Evolutionary conservation across 1,140 invertebrate genomes (phyloP).

Genomic region (Tribolium madens): DNA sequence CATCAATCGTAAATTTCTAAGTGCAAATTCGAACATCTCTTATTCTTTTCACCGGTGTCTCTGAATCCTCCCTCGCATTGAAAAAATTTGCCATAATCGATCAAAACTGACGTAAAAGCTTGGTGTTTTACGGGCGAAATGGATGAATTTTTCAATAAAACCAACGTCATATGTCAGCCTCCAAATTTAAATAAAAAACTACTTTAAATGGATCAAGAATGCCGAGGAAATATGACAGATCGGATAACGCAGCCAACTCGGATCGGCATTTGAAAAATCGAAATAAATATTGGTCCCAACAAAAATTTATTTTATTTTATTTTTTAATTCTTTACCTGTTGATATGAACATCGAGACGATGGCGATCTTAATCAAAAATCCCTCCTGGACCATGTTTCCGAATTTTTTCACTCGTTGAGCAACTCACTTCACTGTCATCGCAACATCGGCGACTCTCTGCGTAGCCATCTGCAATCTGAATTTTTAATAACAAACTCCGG

Average conservation of each 20-base stretch:
- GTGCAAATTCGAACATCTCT: neutral
- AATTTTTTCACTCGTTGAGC: neutral
- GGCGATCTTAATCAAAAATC: slow-evolving; percentile 32
- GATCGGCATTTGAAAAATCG: neutral
- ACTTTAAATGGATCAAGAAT: slow-evolving; percentile 27
- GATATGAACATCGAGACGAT: slow-evolving; percentile 42
- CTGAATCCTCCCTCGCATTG: neutral
- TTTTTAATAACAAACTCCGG: neutral
- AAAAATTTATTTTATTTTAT: no score
- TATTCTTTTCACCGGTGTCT: neutral
- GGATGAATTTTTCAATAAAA: slow-evolving; percentile 39
- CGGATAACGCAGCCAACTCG: neutral
- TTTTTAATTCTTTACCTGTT: slow-evolving; percentile 37
- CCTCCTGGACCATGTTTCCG: slow-evolving; percentile 22
- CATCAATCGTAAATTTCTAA: slow-evolving; percentile 5
- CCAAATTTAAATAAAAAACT: slow-evolving; percentile 31
- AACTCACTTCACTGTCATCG: slow-evolving; percentile 40
- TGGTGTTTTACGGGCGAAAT: slow-evolving; percentile 4
- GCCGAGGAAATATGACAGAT: slow-evolving; percentile 6
- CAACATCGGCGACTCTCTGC: neutral
- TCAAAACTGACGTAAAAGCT: slow-evolving; percentile 15
- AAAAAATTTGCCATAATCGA: slow-evolving; percentile 18
- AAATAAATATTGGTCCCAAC: neutral
- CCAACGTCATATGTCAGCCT: slow-evolving; percentile 15
- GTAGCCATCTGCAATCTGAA: neutral